Evolutionary conservation across 2,797 vertebrate genomes (phyloP).

Genomic region (Meda fulgida): DNA sequence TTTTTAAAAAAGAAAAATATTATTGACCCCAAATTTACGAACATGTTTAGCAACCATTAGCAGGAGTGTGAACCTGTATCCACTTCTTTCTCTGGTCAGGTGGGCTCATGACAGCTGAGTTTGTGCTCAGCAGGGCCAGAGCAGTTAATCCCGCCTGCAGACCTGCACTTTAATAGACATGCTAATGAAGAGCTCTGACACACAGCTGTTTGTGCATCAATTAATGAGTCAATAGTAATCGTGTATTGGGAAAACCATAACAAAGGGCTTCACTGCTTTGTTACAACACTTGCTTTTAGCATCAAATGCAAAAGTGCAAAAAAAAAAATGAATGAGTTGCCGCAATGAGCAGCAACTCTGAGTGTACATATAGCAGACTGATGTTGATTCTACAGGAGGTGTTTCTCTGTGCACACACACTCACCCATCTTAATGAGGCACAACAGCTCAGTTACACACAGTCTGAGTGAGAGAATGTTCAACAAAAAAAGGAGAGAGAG

Average conservation of each 20-base stretch:
- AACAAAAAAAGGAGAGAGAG: constrained; percentile 54
- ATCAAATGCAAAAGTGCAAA: not conserved
- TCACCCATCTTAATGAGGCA: constrained; percentile 35
- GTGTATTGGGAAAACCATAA: constrained; percentile 17
- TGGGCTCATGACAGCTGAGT: constrained; percentile 8
- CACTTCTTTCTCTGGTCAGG: not conserved
- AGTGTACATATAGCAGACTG: constrained; percentile 17
- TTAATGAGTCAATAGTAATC: not conserved
- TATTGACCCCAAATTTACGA: not conserved
- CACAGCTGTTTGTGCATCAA: constrained; percentile 19
- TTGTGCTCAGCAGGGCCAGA: constrained; percentile 30
- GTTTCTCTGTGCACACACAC: constrained; percentile 18
- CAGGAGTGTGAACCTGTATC: not conserved
- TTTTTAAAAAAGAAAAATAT: too few species aligned
- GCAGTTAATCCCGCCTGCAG: constrained; percentile 18
- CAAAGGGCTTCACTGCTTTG: not conserved
- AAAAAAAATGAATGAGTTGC: not conserved
- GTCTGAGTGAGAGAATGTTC: constrained; percentile 25
- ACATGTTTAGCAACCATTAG: not conserved
- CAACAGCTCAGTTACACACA: constrained; percentile 15
- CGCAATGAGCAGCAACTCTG: constrained; percentile 14
- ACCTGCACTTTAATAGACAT: constrained; percentile 46
- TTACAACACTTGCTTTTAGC: not conserved
- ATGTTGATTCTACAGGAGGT: constrained; percentile 8
- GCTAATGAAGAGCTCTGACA: constrained; percentile 45